phyloP scores from a whole-genome alignment of 2,113 vertebrate genomes.

The Hystrix brachyura region DNA sequence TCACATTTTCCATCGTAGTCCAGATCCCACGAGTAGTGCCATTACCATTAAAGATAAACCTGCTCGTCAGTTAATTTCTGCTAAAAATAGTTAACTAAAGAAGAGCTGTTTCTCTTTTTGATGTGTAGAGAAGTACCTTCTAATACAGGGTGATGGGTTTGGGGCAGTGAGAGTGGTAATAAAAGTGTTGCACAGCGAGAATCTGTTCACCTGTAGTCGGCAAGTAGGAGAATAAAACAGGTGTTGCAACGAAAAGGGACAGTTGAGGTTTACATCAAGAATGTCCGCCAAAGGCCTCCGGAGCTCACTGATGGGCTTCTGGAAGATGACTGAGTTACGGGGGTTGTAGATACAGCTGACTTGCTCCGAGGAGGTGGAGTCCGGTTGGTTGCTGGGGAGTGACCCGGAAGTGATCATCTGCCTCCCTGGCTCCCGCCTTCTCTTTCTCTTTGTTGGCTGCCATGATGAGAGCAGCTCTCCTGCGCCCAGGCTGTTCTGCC shows the following conservation, averaged over 20 bases:
- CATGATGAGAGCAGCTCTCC: neutral
- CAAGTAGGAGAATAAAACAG: neutral
- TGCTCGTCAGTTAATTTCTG: slow-evolving; percentile 70
- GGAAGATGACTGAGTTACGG: neutral
- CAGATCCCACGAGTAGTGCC: slow-evolving; percentile 20
- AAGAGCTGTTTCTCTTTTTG: slow-evolving; percentile 73
- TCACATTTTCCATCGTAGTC: neutral
- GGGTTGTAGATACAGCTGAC: too few species aligned
- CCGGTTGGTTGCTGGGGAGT: neutral
- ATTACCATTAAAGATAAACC: slow-evolving; percentile 72
- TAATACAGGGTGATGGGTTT: slow-evolving; percentile 32
- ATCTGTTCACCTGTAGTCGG: neutral
- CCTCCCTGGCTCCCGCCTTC: neutral
- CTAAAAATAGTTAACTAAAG: slow-evolving; percentile 78
- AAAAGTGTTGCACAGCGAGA: neutral
- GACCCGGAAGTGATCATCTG: neutral
- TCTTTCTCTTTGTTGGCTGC: neutral
- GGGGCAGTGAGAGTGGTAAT: neutral
- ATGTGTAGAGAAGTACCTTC: slow-evolving; percentile 53
- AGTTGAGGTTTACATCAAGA: neutral
- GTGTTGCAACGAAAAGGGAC: neutral
- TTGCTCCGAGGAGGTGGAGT: neutral
- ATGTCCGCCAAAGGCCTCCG: neutral
- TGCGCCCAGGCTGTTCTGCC: neutral
- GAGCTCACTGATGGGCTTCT: neutral